Conservation (phyloP, 2,113 vertebrate genomes). For the Petrocephalus microphthalmus region DNA sequence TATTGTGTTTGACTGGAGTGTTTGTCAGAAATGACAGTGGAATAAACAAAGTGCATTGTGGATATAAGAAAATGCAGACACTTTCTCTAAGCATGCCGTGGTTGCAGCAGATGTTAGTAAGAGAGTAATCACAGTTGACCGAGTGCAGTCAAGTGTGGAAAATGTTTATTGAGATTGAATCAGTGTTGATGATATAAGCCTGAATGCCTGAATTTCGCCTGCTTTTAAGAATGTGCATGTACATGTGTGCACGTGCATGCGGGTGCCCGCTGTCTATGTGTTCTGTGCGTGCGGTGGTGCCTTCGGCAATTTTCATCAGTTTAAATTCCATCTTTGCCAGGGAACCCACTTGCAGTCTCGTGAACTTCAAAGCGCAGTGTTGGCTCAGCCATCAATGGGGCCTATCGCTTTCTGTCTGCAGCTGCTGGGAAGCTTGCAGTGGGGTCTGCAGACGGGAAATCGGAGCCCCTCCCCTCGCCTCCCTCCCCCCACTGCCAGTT, state of each 20-base stretch:
- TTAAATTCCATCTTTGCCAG: conserved; percentile 18
- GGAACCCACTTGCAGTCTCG: conserved; percentile 6
- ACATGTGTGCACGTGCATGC: neutral
- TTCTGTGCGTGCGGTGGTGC: neutral
- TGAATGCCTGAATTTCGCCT: neutral
- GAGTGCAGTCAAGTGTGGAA: neutral
- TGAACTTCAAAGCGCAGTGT: conserved; percentile 19
- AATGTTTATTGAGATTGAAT: neutral
- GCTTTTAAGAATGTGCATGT: neutral
- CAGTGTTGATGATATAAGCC: neutral
- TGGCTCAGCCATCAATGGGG: conserved; percentile 15
- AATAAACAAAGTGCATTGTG: neutral
- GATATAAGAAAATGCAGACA: neutral
- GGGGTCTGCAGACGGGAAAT: neutral
- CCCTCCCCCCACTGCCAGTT: neutral
- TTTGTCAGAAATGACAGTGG: conserved; percentile 7
- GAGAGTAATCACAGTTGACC: neutral
- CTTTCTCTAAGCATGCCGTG: neutral
- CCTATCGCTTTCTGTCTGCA: conserved; percentile 1
- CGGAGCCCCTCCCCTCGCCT: too few relatives aligned
- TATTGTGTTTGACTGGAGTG: neutral
- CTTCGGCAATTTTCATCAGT: conserved; percentile 9
- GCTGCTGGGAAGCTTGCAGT: conserved; percentile 12
- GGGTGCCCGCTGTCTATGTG: neutral
- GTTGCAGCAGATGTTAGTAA: neutral